phyloP scores from a whole-genome alignment of 1,140 invertebrate species.

The Heliconius himera region DNA sequence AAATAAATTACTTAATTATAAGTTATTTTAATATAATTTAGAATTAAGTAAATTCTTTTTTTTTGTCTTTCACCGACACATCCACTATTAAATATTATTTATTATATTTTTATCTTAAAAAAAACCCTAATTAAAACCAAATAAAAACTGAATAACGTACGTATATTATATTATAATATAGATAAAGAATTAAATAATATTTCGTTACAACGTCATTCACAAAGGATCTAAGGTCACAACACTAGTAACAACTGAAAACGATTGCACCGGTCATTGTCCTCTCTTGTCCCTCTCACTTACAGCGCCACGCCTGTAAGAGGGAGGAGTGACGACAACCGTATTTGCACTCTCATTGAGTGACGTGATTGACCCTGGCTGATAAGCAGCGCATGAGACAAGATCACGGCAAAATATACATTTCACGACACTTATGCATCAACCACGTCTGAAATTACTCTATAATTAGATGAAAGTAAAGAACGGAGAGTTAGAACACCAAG shows the following conservation, averaged over 20 bases:
- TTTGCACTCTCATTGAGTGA: constrained; percentile 36
- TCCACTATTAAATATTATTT: too few species aligned
- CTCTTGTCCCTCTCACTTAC: constrained; percentile 31
- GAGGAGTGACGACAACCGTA: constrained; percentile 28
- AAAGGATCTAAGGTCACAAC: constrained; percentile 32
- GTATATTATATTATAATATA: neutral
- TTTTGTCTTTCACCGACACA: too few species aligned
- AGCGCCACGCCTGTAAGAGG: constrained; percentile 21
- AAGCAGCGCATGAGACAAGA: constrained; percentile 40
- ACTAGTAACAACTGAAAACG: constrained; percentile 28
- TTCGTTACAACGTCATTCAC: constrained; percentile 29
- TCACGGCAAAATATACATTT: constrained; percentile 28
- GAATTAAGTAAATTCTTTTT: too few species aligned
- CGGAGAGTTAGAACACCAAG: neutral
- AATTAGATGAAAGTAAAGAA: neutral
- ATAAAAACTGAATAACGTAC: neutral
- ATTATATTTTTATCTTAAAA: too few species aligned
- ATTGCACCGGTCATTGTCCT: constrained; percentile 38
- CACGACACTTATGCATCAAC: neutral
- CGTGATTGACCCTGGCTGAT: constrained; percentile 56
- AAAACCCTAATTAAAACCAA: too few species aligned
- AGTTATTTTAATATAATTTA: too few species aligned
- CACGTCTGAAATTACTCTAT: neutral
- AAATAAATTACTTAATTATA: too few species aligned
- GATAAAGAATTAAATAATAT: neutral